These are phyloP conservation scores for Lethenteron reissneri DNA, from an alignment of 2,113 vertebrate species.

Conservation along the genomic window DNA sequence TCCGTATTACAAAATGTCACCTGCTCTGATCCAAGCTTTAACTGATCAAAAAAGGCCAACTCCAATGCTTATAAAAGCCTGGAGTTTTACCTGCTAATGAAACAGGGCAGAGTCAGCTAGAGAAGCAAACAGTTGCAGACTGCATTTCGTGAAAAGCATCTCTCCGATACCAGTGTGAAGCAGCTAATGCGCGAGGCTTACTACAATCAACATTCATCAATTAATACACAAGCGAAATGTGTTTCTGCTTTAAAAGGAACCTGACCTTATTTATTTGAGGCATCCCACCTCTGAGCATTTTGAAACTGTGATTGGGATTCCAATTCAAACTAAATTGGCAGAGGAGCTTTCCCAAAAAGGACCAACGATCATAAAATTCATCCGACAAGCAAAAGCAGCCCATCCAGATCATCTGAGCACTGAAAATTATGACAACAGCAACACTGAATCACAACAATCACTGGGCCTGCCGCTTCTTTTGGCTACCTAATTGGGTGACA, in stretches of 20 bases:
- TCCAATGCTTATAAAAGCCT: slow-evolving; percentile 9
- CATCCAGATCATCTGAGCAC: neutral
- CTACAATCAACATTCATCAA: too few relatives aligned
- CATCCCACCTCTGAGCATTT: slow-evolving; percentile 10
- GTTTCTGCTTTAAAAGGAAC: slow-evolving; percentile 7
- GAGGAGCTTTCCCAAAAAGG: slow-evolving; percentile 10
- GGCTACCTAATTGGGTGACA: slow-evolving; percentile 5
- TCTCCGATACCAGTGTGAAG: slow-evolving; percentile 2
- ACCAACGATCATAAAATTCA: slow-evolving; percentile 8
- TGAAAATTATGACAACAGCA: slow-evolving; percentile 5
- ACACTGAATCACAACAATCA: slow-evolving; percentile 4
- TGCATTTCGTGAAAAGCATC: slow-evolving; percentile 7
- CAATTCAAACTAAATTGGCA: slow-evolving; percentile 10
- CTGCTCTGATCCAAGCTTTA: too few relatives aligned
- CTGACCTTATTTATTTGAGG: slow-evolving; percentile 10
- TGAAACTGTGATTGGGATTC: neutral
- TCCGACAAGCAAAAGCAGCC: slow-evolving; percentile 7
- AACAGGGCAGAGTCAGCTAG: neutral
- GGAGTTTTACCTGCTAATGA: slow-evolving; percentile 2
- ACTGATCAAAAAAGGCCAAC: slow-evolving; percentile 9
- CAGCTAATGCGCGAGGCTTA: neutral
- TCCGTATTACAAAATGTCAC: neutral
- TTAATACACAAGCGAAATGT: too few relatives aligned
- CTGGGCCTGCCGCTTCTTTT: neutral
- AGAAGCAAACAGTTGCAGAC: too few relatives aligned